Evolutionary conservation across 1,140 invertebrate species (phyloP), one percentile per base, ranked within the genome.

Genomic region (Tetraneura akinire): DNA sequence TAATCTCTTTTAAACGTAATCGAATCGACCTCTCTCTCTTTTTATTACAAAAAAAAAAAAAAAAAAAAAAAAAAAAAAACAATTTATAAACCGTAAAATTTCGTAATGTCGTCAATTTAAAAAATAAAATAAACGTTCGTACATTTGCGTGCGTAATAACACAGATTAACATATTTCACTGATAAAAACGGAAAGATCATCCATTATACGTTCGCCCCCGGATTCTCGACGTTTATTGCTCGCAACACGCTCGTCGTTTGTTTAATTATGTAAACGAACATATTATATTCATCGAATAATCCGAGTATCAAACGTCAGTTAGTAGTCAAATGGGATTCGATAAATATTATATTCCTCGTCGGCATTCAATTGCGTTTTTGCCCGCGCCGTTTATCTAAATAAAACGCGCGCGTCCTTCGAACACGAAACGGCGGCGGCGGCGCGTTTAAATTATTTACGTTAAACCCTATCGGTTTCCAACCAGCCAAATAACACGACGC

Each of bases 201-300:
- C n/a, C 37, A 57, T 74, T 74, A 70, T 29, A 68, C 51, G 49
- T 45, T 68, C 21, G 26, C n/a, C n/a, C n/a, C n/a, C n/a, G 5
- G 71, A 21, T 21, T 10, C 10, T 53, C 57, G 71, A 55, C 71
- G 21, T 74, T 74, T 74, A 74, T 74, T 74, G 26, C n/a, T n/a
- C 71, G 29, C 29, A 62, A 32, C 60, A 47, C 13, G 60, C 26
- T 23, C 32, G 37, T 74, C 71, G 26, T 55, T 55, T 18, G 21
- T 55, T 57, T 74, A 74, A 74, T 55, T 37, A 57, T 57, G 71
- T 74, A 53, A 21, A 74, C 70, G 55, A 5, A 14, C 26, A 21
- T n/a, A 0, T 37, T 26, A 11, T 29, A 55, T 74, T 55, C 32
- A 21, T 74, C 23, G n/a, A 74, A 74, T 32, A 73, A 23, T 11